Base-by-base conservation (phyloP, 2,113 vertebrate species). In the Callospermophilus lateralis region DNA sequence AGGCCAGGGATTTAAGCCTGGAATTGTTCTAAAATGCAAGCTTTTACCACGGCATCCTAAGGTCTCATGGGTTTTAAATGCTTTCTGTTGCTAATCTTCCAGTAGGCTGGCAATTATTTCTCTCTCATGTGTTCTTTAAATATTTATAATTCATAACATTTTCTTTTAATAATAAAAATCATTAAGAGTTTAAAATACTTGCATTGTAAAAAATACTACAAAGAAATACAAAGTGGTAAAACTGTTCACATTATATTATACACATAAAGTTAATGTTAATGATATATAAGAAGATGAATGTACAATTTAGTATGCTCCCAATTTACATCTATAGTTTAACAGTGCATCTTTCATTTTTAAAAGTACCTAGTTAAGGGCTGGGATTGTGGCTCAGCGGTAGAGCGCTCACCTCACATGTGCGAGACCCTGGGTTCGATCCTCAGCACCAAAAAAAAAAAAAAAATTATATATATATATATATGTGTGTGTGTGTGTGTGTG, bases 161-260 rank as follows among this genome's bases (percentile, higher is more conserved):
- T 63, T 77, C 34, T 94, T 94, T 93, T 91, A 86, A 89, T 78
- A 94, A 86, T 86, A 68, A 91, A 96, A 97, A 89, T 84, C 51
- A 94, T 32, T 73, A 70, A n/a, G 5, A 55, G 83, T 78, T 95
- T 76, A 3, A 89, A 94, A 86, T 2, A 55, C 4, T 89, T 53
- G 15, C 48, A 34, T 72, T 77, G n/a, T n/a, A 89, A 94, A 51
- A 45, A 85, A 91, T 89, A 45, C 61, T 74, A 58, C 81, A 90
- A 85, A 19, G 12, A 63, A 81, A 81, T 85, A 67, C 37, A 73
- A 95, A 85, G 17, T 68, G 8, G 39, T 9, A 96, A 74, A 70
- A 61, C 28, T 78, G 28, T 65, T 70, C 37, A 89, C 4, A 74
- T 92, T 9, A 67, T 83, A 79, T 45, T 77, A 76, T 8, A 83